These are phyloP conservation scores for Prinia subflava DNA, from an alignment of 2,113 vertebrate species.

Conservation along the genomic window DNA sequence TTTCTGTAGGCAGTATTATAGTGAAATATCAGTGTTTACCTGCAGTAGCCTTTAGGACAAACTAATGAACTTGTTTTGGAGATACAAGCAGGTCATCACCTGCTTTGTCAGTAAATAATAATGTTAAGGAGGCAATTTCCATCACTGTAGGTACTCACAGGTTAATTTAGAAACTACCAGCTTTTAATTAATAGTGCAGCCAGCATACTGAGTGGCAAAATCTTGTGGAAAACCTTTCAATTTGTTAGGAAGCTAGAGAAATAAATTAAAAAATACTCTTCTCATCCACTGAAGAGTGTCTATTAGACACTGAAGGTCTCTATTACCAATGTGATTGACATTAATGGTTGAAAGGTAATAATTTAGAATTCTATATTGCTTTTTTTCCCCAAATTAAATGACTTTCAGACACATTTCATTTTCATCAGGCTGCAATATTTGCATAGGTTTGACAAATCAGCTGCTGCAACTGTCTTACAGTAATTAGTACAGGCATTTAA, in stretches of 20 bases:
- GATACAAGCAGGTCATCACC: conserved; percentile 62
- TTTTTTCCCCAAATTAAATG: background rate
- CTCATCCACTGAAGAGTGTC: background rate
- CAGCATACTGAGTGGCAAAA: conserved; percentile 43
- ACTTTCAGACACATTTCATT: background rate
- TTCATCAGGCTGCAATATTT: background rate
- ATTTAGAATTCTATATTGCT: background rate
- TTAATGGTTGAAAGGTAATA: background rate
- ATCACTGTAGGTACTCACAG: conserved; percentile 65
- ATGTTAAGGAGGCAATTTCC: conserved; percentile 71
- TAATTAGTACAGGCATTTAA: background rate
- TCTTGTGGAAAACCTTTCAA: conserved; percentile 12
- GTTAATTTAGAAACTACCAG: conserved; percentile 64
- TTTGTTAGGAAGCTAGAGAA: conserved; percentile 12
- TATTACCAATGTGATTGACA: background rate
- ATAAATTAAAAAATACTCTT: background rate
- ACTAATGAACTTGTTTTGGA: conserved; percentile 68
- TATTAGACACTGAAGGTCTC: background rate
- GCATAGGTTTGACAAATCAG: background rate
- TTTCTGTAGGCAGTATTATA: conserved; percentile 20
- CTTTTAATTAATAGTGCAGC: conserved; percentile 71
- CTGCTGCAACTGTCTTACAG: background rate
- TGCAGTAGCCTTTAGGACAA: conserved; percentile 55
- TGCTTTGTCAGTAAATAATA: conserved; percentile 67
- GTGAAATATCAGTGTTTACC: conserved; percentile 65